These are phyloP conservation scores for Leptobrachium leishanense DNA, from an alignment of 2,113 vertebrate genomes.

Conservation along the genomic window DNA sequence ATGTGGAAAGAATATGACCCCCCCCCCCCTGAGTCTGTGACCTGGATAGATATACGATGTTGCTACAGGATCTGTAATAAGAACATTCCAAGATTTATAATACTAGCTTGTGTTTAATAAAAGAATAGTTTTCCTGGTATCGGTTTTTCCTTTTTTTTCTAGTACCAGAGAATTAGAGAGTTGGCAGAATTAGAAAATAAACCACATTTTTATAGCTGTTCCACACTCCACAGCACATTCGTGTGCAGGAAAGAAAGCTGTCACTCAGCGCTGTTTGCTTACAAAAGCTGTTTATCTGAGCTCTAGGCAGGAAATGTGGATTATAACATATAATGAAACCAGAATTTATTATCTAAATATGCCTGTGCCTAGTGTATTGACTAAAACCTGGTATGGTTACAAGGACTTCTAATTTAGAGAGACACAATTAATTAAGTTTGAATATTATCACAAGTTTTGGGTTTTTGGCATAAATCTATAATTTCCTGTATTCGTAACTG, in stretches of 20 bases:
- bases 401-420: no score
- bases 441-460: no score
- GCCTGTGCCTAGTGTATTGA: no score
- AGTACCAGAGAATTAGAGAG: background rate
- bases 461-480: no score
- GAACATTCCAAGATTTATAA: slow-evolving; percentile 12
- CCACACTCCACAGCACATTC: background rate
- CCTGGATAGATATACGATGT: background rate
- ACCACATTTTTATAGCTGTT: background rate
- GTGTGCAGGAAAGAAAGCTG: background rate
- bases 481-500: no score
- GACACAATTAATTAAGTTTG: no score
- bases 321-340: no score
- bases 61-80: slow-evolving; percentile 8
- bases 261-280: background rate
- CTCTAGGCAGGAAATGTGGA: no score
- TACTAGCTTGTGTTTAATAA: slow-evolving; percentile 2
- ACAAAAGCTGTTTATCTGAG: background rate
- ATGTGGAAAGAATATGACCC: slow-evolving; percentile 19
- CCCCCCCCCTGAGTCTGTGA: background rate
- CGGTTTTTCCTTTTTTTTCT: background rate
- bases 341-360: no score
- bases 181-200: background rate
- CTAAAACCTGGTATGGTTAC: no score
- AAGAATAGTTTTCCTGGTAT: slow-evolving; percentile 3